Base-by-base conservation (phyloP, 2,113 vertebrate species). In the Lepisosteus oculatus region DNA sequence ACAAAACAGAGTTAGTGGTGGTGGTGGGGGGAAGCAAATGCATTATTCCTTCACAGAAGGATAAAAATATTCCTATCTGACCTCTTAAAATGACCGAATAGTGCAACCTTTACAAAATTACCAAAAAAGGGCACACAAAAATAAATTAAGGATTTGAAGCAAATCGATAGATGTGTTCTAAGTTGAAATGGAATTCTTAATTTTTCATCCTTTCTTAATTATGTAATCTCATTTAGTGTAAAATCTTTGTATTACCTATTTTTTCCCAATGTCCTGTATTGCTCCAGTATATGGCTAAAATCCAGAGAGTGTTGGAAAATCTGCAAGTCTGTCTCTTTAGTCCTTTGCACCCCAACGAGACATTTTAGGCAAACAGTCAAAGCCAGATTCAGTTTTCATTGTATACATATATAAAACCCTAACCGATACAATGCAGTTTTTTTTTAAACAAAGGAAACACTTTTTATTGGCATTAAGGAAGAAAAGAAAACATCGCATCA, bases 31-130 rank as follows among this genome's bases (percentile, higher is more conserved):
- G 29, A 85, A 86, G 83, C 72, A 70, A 79, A 75, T 70, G 29
- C 13, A 61, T 61, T 74, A 77, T 76, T 74, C 90, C 91, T 92
- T 92, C 91, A 92, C 79, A 86, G 89, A 92, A 92, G 91, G 89
- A 79, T 75, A 79, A 69, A 81, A 78, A 69, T 61, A 29, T 72
- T 65, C 77, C 45, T 72, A 75, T 80, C 71, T 80, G 6, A 14
- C 41, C 9, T 29, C 43, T 44, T 3, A 62, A 29, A n/a, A 1
- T 45, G 61, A 57, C 29, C 4, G 6, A 61, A 76, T 70, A 79
- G 74, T 79, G 9, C 29, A 51, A 51, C 47, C 47, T 9, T 51
- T 65, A 70, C 68, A 62, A 70, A 76, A 80, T 87, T 29, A 67
- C 29, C 77, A 75, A 73, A 69, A 81, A 76, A 79, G 42, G 82